Conservation (phyloP, 2,113 vertebrate genomes). For the Bathybates hornii region DNA sequence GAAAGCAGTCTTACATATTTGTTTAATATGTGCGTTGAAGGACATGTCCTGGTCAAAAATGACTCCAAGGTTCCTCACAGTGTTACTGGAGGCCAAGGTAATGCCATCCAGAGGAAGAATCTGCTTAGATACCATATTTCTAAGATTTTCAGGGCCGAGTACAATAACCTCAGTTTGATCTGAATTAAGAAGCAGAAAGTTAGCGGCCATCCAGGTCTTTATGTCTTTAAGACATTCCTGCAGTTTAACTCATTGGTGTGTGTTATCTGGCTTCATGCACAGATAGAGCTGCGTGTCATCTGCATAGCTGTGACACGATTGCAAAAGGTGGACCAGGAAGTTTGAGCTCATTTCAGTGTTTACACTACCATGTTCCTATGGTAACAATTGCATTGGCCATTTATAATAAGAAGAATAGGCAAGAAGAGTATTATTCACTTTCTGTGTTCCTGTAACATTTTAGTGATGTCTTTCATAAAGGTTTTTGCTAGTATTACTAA, state of each 20-base stretch:
- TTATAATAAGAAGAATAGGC: neutral
- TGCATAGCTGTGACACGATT: neutral
- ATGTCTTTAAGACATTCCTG: neutral
- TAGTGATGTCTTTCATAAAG: neutral
- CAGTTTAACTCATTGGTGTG: neutral
- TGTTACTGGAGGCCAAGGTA: neutral
- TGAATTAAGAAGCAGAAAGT: fast-evolving
- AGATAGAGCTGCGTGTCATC: neutral
- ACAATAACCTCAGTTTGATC: fast-evolving
- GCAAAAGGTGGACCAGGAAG: neutral
- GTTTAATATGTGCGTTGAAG: neutral
- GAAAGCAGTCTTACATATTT: neutral
- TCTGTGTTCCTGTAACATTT: neutral
- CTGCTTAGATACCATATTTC: fast-evolving
- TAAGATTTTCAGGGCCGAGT: fast-evolving
- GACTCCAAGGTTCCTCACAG: neutral
- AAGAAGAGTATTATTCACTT: neutral
- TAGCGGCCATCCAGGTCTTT: fast-evolving
- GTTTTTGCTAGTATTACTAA: neutral
- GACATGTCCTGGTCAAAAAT: fast-evolving
- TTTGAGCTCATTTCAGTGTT: neutral
- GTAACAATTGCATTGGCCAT: neutral
- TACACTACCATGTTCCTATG: neutral
- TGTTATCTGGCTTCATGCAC: neutral
- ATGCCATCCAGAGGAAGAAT: neutral